Conservation (phyloP, 2,888 invertebrate species). For the Leucophenga montana region DNA sequence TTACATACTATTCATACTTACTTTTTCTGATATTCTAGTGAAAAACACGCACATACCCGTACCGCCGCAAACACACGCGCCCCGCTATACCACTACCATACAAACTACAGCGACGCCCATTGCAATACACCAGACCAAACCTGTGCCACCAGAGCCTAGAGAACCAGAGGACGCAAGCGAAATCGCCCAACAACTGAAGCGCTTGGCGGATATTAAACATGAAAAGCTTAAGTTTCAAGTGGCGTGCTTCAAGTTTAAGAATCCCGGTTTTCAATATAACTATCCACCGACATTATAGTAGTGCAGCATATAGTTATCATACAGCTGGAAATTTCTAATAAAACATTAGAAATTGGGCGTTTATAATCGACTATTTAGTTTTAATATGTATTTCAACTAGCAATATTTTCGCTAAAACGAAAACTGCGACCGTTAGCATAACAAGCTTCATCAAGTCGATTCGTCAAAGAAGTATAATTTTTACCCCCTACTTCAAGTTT, state of each 20-base stretch:
- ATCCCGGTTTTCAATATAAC: slow-evolving; percentile 71
- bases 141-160: slow-evolving; percentile 25
- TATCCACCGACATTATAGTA: slow-evolving; percentile 65
- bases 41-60: slow-evolving; percentile 56
- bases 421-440: too few relatives aligned
- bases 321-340: slow-evolving; percentile 1
- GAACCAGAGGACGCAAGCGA: slow-evolving; percentile 60
- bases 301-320: slow-evolving; percentile 15
- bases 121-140: slow-evolving; percentile 22
- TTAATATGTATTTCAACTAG: slow-evolving; percentile 1
- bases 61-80: slow-evolving; percentile 31
- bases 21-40: slow-evolving; percentile 45
- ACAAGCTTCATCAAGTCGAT: too few relatives aligned
- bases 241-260: slow-evolving; percentile 71
- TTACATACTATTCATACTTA: not conserved
- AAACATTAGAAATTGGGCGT: not conserved
- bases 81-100: slow-evolving; percentile 53
- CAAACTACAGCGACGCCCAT: slow-evolving; percentile 50
- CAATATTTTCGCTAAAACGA: not conserved
- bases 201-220: slow-evolving; percentile 70
- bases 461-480: not conserved
- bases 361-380: slow-evolving; percentile 6
- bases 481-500: not conserved
- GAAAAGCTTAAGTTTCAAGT: slow-evolving; percentile 71
- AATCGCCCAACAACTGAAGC: slow-evolving; percentile 67